Evolutionary conservation across 2,113 vertebrate species (phyloP), one percentile per base, ranked within the genome.

Genomic region (Pseudois nayaur): DNA sequence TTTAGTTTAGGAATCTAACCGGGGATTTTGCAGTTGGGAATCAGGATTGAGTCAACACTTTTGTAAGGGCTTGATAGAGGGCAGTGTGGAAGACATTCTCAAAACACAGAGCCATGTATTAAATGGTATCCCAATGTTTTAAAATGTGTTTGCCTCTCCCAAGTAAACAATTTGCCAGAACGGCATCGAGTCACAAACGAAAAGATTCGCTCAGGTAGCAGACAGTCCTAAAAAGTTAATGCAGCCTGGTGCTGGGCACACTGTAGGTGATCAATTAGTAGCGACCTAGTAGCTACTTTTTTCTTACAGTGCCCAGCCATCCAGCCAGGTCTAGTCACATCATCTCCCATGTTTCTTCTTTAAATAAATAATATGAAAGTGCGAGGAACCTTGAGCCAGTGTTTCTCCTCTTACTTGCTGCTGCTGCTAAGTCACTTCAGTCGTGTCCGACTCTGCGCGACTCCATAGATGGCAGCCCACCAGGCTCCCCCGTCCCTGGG

Each of bases 11-110:
- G 92, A 96, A 81, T 90, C 87, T 78, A 55, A 84, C 87, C 3
- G 8, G 95, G 31, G 87, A 92, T 60, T 98, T 71, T 92, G 93
- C 89, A 67, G 23, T 31, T 95, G 95, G 84, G 89, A 97, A 15
- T 89, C 23, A 16, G 71, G 91, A 67, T 81, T 50, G 94, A 95
- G 79, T 90, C 62, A 85, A 95, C 89, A 64, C 25, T 96, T 92
- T n/a, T 27, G 40, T 54, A 33, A 3, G 1, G 48, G 62, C 16
- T 79, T 71, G 33, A 60, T 76, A 21, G 33, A 93, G 36, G 87
- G 89, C 62, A 87, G 36, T 21, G 13, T 33, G 59, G 86, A 89
- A 97, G 89, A 84, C n/a, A 36, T 6, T 84, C 43, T 91, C 92
- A 82, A 97, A 97, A 95, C 40, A 43, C 79, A 13, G 27, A 84